Conservation (phyloP, 2,113 vertebrate genomes). For the Cyphomyrus plagiostoma region DNA sequence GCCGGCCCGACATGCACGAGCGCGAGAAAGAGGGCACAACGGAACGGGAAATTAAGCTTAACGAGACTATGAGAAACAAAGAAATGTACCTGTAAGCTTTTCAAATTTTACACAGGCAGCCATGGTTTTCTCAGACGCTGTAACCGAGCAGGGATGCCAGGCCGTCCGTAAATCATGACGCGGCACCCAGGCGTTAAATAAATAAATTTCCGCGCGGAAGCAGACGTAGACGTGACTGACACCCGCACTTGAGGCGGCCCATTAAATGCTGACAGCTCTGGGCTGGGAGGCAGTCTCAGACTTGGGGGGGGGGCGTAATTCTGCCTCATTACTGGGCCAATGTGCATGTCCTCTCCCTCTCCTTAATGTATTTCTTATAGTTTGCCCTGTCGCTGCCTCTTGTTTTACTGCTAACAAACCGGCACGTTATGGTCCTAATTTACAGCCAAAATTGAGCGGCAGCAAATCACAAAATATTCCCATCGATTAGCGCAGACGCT, state of each 20-base stretch:
- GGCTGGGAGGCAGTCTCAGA: conserved; percentile 57
- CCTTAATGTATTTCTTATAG: conserved; percentile 91
- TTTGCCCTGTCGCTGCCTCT: conserved; percentile 77
- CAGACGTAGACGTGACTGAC: conserved; percentile 64
- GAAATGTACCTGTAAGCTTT: not conserved
- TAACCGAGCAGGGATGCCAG: conserved; percentile 15
- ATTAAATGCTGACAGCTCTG: conserved; percentile 67
- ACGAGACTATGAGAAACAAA: not conserved
- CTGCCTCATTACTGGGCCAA: conserved; percentile 74
- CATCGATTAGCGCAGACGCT: conserved; percentile 98
- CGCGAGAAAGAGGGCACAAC: not conserved
- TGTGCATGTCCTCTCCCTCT: conserved; percentile 68
- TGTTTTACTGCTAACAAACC: conserved; percentile 96
- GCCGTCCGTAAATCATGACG: conserved; percentile 59
- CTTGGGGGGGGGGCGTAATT: conserved; percentile 66
- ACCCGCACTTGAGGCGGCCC: conserved; percentile 50
- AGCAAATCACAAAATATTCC: conserved; percentile 99
- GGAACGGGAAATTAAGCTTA: not conserved
- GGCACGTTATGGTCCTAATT: conserved; percentile 84
- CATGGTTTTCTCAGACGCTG: not conserved
- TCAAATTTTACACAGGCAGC: not conserved
- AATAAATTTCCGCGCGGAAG: conserved; percentile 64
- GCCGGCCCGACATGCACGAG: not conserved
- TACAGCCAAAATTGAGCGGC: conserved; percentile 77
- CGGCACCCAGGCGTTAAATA: conserved; percentile 63